Evolutionary conservation across 2,888 invertebrate genomes (phyloP).

Genomic region (Stenolophus ochropezus): DNA sequence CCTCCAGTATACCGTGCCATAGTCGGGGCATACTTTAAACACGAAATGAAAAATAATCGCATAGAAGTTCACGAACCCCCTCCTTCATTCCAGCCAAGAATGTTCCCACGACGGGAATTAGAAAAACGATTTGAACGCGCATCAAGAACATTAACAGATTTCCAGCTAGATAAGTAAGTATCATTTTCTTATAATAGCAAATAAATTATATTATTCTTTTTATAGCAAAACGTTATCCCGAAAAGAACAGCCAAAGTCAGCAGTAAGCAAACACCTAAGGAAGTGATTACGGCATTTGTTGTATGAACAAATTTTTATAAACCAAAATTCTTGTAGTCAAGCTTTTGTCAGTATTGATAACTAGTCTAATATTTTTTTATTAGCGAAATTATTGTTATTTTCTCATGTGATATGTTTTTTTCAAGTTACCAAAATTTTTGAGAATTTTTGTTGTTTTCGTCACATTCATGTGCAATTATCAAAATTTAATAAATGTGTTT

Average conservation of each 20-base stretch:
- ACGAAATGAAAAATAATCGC: slow-evolving; percentile 70
- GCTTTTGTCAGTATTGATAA: slow-evolving; percentile 39
- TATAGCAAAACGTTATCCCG: slow-evolving; percentile 43
- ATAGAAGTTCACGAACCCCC: slow-evolving; percentile 70
- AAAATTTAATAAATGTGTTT: slow-evolving; percentile 22
- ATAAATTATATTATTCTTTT: background rate
- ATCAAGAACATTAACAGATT: slow-evolving; percentile 65
- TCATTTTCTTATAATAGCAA: background rate
- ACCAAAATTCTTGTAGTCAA: slow-evolving; percentile 19
- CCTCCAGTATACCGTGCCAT: slow-evolving; percentile 84
- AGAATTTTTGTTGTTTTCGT: slow-evolving; percentile 19
- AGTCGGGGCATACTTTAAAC: slow-evolving; percentile 76
- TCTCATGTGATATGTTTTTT: slow-evolving; percentile 25
- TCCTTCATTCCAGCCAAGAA: slow-evolving; percentile 68
- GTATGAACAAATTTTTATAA: slow-evolving; percentile 7
- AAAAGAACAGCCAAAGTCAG: slow-evolving; percentile 28
- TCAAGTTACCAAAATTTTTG: slow-evolving; percentile 8
- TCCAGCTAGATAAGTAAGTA: slow-evolving; percentile 51
- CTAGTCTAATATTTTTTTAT: slow-evolving; percentile 41
- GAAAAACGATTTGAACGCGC: slow-evolving; percentile 72
- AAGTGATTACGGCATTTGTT: slow-evolving; percentile 13
- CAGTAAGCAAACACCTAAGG: slow-evolving; percentile 8
- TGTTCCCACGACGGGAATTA: slow-evolving; percentile 70
- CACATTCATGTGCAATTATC: slow-evolving; percentile 29
- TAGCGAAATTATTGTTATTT: slow-evolving; percentile 15